Conservation (phyloP, 1,140 invertebrate genomes). For the Papilio xuthus region DNA sequence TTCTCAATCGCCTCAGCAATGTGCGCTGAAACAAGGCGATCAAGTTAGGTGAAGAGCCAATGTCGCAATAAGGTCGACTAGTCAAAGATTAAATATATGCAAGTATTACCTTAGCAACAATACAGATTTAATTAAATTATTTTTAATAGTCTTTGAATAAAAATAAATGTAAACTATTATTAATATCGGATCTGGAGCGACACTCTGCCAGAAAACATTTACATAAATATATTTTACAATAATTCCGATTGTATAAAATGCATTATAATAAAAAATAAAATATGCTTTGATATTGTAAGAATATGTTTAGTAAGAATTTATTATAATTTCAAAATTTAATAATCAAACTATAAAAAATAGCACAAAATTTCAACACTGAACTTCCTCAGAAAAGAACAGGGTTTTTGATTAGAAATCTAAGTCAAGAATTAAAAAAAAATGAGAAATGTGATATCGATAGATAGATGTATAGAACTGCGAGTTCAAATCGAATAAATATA, state of each 20-base stretch:
- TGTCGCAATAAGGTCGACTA: conserved; percentile 5
- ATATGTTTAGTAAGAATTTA: no score
- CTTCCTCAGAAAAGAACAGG: no score
- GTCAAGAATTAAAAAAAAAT: background rate
- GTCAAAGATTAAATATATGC: background rate
- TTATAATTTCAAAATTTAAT: no score
- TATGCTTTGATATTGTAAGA: no score
- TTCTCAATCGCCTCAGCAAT: conserved; percentile 84
- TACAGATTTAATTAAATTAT: background rate
- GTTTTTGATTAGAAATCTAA: background rate
- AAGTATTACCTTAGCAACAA: background rate
- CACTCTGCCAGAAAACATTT: no score
- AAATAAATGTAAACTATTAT: no score
- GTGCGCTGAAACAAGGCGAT: conserved; percentile 41
- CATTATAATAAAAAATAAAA: no score
- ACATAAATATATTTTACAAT: no score
- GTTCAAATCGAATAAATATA: background rate
- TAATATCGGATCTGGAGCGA: no score
- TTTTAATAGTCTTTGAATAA: background rate
- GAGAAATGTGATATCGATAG: background rate
- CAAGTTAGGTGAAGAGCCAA: background rate
- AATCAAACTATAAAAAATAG: no score
- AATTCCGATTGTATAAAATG: no score
- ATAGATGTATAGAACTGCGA: background rate
- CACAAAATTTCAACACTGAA: no score